Evolutionary conservation across 1,140 invertebrate species (phyloP).

Genomic region (Drosophila insularis): DNA sequence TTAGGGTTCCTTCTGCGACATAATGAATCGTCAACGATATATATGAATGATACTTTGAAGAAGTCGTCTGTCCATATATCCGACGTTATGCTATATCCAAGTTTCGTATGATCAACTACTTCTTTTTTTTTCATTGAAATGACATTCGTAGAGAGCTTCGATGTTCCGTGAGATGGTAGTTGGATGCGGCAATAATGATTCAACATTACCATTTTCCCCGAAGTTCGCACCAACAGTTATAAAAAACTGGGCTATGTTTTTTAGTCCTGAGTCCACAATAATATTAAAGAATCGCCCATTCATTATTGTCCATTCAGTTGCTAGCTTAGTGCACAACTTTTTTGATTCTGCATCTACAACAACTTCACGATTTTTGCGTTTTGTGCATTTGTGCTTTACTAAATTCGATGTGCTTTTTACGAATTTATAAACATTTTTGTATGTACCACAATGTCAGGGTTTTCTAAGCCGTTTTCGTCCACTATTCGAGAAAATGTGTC

Average conservation of each 20-base stretch:
- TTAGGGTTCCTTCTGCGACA: not conserved
- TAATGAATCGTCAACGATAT: conserved; percentile 16
- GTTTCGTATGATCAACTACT: conserved; percentile 2
- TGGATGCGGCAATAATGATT: no score
- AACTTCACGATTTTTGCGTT: conserved; percentile 11
- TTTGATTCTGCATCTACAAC: conserved; percentile 4
- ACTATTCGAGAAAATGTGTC: no score
- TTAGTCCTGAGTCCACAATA: not conserved
- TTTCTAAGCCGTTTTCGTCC: no score
- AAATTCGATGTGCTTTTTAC: no score
- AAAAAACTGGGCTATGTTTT: conserved; percentile 15
- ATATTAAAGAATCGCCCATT: not conserved
- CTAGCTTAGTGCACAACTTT: conserved; percentile 18
- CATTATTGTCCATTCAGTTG: conserved; percentile 18
- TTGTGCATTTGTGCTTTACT: conserved; percentile 10
- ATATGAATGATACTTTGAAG: no score
- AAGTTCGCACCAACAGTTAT: conserved; percentile 7
- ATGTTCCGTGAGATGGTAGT: no score
- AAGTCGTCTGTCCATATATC: conserved; percentile 18
- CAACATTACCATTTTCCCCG: no score
- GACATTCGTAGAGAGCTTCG: conserved; percentile 8
- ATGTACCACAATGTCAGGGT: no score
- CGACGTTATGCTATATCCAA: conserved; percentile 6
- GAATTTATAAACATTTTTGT: no score
- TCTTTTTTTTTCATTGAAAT: not conserved